Evolutionary conservation across 2,113 vertebrate genomes (phyloP).

Genomic region (Hucho hucho): DNA sequence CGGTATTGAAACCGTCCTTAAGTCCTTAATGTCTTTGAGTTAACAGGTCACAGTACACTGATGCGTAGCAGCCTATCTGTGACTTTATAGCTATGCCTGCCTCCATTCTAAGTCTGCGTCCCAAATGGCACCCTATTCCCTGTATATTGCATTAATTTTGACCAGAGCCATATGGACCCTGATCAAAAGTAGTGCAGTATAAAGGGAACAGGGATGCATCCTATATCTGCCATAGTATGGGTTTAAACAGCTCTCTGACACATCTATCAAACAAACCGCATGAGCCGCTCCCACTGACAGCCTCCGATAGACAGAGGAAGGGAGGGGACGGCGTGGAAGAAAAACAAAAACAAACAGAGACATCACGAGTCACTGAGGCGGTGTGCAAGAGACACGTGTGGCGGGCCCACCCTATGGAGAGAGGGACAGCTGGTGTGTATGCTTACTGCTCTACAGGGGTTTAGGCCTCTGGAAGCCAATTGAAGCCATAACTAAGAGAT

Average conservation of each 20-base stretch:
- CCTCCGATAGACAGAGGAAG: slow-evolving; percentile 46
- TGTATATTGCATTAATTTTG: too few relatives aligned
- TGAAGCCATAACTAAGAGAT: slow-evolving; percentile 41
- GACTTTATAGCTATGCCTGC: neutral
- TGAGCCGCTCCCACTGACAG: slow-evolving; percentile 36
- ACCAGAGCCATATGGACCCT: too few relatives aligned
- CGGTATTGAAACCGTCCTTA: too few relatives aligned
- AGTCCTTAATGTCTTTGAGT: too few relatives aligned
- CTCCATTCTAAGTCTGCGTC: neutral
- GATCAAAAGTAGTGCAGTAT: too few relatives aligned
- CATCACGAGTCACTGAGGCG: slow-evolving; percentile 63
- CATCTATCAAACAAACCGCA: slow-evolving; percentile 24
- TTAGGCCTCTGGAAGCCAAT: slow-evolving; percentile 46
- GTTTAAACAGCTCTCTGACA: slow-evolving; percentile 5
- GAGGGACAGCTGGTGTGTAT: slow-evolving; percentile 64
- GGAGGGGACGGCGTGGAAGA: slow-evolving; percentile 28
- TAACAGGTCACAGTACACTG: too few relatives aligned
- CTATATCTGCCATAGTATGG: neutral
- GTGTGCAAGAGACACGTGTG: slow-evolving; percentile 56
- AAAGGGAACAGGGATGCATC: too few relatives aligned
- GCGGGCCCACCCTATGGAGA: slow-evolving; percentile 58
- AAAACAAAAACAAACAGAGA: slow-evolving; percentile 68
- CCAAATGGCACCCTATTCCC: too few relatives aligned
- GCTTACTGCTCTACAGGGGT: slow-evolving; percentile 62
- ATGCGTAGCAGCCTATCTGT: too few relatives aligned